Base-by-base conservation (phyloP, 2,888 invertebrate species). In the Acanthopleura granulata region DNA sequence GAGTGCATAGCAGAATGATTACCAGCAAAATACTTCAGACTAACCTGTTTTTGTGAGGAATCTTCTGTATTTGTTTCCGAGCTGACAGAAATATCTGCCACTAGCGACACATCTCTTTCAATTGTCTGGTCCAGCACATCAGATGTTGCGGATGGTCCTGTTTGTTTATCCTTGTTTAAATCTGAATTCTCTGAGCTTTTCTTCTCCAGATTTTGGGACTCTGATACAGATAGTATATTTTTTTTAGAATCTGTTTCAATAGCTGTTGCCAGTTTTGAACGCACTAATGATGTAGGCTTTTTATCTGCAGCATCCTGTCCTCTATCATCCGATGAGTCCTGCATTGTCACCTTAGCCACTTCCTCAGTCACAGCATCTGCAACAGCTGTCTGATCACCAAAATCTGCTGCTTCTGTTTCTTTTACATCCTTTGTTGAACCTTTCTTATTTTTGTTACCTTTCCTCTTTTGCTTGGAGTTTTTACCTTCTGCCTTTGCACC, bases 351-450 rank as follows among this genome's bases (percentile, higher is more conserved):
- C 29, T n/a, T 27, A 49, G 16, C 61, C 73, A 40, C 74, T 22
- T 51, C 71, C 73, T 15, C 25, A 40, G n/a, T 70, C 70, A 51
- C 73, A 40, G 25, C 74, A 50, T 6, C 76, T 69, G 72, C 72
- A 62, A 15, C 74, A 62, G 61, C 73, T 40, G 72, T 15, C 12
- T 22, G 22, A 12, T 66, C 40, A 27, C 61, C 75, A 62, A 62
- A 25, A 72, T 62, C 49, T 66, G 49, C 49, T 22, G 51, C 29
- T 18, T 25, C 12, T 75, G 70, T 22, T 30, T 69, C 25, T 18
- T n/a, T 61, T 27, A 62, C 62, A 12, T n/a, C 69, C 15, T 66
- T 40, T 62, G 72, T 49, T 62, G 72, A 18, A 57, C 4, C 57
- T 22, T 57, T 57, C 57, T 57, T 57, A 57, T 57, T 57, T 57